A percentile compares a stretch with the other conserved stretches of the same genome.
Evolutionary conservation across 1,140 invertebrate species (phyloP).

Genomic region (Cotesia chilonis): DNA sequence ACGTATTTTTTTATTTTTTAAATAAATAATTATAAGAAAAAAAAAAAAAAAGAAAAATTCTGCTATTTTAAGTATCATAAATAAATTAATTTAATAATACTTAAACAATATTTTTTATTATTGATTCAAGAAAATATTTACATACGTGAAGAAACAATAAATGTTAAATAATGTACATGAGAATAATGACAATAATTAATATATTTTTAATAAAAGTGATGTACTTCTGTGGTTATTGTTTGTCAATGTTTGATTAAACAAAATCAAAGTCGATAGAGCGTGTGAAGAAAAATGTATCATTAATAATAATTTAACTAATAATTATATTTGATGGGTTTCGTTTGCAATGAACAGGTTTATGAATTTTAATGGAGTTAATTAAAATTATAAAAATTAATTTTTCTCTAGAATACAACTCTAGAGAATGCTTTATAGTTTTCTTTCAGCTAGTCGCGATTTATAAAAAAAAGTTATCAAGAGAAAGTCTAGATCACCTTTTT

Average conservation of each 20-base stretch:
- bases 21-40: no score
- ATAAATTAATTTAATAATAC: neutral
- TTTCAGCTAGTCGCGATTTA: neutral
- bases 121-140: conserved; percentile 16
- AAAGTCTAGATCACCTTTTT: no score
- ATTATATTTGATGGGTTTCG: conserved; percentile 19
- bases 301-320: conserved; percentile 33
- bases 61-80: no score
- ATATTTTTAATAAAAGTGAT: no score
- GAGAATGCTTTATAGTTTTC: neutral
- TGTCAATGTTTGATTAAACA: conserved; percentile 15
- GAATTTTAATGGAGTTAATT: no score
- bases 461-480: conserved; percentile 17
- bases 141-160: conserved; percentile 9
- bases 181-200: no score
- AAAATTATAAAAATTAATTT: neutral
- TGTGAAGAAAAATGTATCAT: neutral
- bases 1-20: no score
- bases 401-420: neutral
- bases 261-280: conserved; percentile 26
- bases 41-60: no score
- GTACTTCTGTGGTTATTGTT: no score
- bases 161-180: conserved; percentile 2
- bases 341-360: conserved; percentile 36
- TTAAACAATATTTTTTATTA: conserved; percentile 17